Percentiles rank a stretch among this genome's conserved stretches.
Evolutionary conservation across 2,888 invertebrate genomes (phyloP).

Genomic region (Drosophila yooni): DNA sequence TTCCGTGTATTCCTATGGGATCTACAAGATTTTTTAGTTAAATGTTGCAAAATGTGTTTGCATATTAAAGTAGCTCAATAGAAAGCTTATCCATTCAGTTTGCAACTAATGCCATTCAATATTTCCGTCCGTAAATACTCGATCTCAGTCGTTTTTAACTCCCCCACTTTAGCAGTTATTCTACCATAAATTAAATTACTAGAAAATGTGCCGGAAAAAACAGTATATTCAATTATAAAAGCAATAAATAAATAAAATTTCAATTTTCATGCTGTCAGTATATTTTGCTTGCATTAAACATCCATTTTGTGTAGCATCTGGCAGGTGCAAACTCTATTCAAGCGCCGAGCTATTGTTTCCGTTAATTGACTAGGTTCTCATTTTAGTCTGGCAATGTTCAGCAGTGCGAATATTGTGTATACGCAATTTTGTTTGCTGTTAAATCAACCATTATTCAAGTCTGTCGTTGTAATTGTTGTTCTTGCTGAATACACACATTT

Average conservation of each 20-base stretch:
- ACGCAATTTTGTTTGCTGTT: conserved; percentile 14
- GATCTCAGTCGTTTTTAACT: background rate
- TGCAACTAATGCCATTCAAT: background rate
- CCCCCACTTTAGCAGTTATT: too few species aligned
- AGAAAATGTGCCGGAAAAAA: background rate
- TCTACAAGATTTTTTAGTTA: background rate
- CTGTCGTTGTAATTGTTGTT: conserved; percentile 9
- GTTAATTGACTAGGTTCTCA: conserved; percentile 42
- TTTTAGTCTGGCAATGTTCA: conserved; percentile 20
- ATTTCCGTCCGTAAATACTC: background rate
- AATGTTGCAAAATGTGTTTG: background rate
- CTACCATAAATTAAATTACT: background rate
- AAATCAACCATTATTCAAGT: conserved; percentile 25
- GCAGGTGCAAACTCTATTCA: conserved; percentile 39
- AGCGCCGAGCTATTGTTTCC: conserved; percentile 16
- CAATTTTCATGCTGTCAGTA: conserved; percentile 14
- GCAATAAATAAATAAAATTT: conserved; percentile 1
- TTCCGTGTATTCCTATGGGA: background rate
- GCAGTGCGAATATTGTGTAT: conserved; percentile 15
- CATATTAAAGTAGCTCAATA: background rate
- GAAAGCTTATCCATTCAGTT: background rate
- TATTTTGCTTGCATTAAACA: conserved; percentile 16
- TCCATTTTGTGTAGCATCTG: conserved; percentile 3
- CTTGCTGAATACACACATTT: too few species aligned
- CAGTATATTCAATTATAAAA: background rate